Conservation (phyloP, 2,113 vertebrate genomes). For the Campylorhamphus procurvoides region DNA sequence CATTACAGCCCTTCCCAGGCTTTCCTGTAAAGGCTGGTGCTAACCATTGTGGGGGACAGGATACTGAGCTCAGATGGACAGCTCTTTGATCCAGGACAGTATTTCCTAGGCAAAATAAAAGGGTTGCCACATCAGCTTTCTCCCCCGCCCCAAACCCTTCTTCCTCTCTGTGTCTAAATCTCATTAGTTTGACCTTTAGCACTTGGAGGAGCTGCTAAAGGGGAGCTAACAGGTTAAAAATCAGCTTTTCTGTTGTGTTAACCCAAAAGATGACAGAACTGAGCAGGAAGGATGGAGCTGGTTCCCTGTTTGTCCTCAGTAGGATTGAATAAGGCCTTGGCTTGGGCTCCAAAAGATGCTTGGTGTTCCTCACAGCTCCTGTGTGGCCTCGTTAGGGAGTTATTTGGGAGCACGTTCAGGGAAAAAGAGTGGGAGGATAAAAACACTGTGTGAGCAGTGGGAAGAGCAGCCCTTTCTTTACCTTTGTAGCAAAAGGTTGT, state of each 20-base stretch:
- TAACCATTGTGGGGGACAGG: constrained; percentile 24
- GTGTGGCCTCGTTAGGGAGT: neutral
- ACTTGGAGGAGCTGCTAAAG: neutral
- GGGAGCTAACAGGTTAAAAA: neutral
- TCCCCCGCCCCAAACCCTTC: no score
- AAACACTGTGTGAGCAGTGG: neutral
- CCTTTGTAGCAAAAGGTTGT: neutral
- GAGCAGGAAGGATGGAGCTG: neutral
- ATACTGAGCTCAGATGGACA: neutral
- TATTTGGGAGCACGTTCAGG: neutral
- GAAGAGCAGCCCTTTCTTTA: neutral
- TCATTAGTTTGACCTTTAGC: neutral
- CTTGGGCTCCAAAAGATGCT: neutral
- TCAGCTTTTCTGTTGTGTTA: neutral
- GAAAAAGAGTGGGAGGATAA: neutral
- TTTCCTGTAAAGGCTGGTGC: constrained; percentile 10
- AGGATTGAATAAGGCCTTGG: neutral
- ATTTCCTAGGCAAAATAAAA: constrained; percentile 5
- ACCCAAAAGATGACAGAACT: accelerated
- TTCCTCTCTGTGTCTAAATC: neutral
- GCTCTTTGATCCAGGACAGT: constrained; percentile 38
- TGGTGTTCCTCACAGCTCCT: neutral
- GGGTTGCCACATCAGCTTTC: neutral
- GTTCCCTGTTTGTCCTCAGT: neutral
- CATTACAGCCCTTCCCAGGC: neutral